Evolutionary conservation across 2,888 invertebrate species (phyloP).

Genomic region (Sminthurides aquaticus): DNA sequence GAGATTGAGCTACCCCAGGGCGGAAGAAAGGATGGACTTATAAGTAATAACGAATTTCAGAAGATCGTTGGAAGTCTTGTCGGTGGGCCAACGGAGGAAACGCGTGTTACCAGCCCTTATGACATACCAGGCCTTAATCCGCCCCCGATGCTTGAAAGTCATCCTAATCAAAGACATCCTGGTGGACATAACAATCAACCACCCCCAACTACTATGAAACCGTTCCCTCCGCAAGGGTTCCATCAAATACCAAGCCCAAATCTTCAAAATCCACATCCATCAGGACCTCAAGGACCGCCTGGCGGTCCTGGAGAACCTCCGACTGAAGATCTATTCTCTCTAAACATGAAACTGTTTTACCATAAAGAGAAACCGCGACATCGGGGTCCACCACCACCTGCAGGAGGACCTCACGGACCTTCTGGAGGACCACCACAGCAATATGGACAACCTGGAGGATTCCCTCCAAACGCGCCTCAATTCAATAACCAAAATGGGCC

Average conservation of each 20-base stretch:
- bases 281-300: background rate
- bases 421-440: background rate
- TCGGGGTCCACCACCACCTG: background rate
- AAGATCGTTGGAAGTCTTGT: slow-evolving; percentile 12
- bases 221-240: background rate
- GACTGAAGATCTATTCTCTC: background rate
- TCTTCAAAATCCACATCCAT: background rate
- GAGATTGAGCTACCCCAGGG: slow-evolving; percentile 11
- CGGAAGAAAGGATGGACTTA: slow-evolving; percentile 1
- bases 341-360: slow-evolving; percentile 4
- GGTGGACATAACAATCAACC: too few species aligned
- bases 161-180: too few species aligned
- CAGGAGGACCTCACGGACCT: background rate
- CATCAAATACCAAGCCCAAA: background rate
- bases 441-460: background rate
- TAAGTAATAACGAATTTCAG: slow-evolving; percentile 6
- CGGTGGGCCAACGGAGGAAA: background rate
- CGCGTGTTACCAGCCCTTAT: background rate
- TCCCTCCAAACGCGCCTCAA: background rate
- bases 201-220: background rate
- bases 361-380: background rate
- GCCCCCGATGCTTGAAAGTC: too few species aligned
- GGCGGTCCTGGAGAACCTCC: background rate
- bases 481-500: too few species aligned
- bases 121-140: background rate